These are phyloP conservation scores for Parazoanthus swiftii DNA, from an alignment of 92 coral and sea anemone genomes.

Conservation along the genomic window DNA sequence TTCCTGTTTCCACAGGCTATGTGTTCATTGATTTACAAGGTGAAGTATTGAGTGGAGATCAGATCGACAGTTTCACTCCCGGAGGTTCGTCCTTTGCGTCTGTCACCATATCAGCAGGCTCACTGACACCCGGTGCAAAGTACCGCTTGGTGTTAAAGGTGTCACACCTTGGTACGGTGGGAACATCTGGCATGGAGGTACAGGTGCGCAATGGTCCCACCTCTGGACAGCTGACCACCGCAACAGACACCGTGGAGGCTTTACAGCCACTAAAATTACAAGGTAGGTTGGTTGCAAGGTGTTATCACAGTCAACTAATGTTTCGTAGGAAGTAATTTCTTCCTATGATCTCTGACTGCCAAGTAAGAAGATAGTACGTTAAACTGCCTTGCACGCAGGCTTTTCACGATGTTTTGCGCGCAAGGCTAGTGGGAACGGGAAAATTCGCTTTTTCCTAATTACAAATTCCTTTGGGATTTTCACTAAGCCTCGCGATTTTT, in stretches of 20 bases:
- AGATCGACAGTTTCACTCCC: conserved; percentile 30
- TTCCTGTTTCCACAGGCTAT: conserved; percentile 1
- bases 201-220: conserved; percentile 56
- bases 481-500: too few species aligned
- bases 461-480: too few species aligned
- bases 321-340: too few species aligned
- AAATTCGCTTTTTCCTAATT: too few species aligned
- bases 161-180: conserved; percentile 40
- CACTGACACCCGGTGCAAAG: conserved; percentile 46
- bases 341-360: too few species aligned
- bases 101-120: conserved; percentile 28
- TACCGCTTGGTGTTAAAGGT: conserved; percentile 57
- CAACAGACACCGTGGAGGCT: conserved; percentile 20
- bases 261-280: conserved; percentile 28
- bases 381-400: too few species aligned
- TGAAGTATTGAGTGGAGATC: conserved; percentile 36
- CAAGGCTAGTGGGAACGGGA: too few species aligned
- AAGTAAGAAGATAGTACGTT: too few species aligned
- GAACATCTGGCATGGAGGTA: conserved; percentile 53
- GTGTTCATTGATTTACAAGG: conserved; percentile 20
- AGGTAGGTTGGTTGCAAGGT: conserved; percentile 19
- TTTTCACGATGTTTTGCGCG: too few species aligned
- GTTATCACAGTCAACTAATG: too few species aligned
- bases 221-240: conserved; percentile 46
- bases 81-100: conserved; percentile 42